Conservation (phyloP, 2,888 invertebrate species). For the Ischnus inquisitorius region DNA sequence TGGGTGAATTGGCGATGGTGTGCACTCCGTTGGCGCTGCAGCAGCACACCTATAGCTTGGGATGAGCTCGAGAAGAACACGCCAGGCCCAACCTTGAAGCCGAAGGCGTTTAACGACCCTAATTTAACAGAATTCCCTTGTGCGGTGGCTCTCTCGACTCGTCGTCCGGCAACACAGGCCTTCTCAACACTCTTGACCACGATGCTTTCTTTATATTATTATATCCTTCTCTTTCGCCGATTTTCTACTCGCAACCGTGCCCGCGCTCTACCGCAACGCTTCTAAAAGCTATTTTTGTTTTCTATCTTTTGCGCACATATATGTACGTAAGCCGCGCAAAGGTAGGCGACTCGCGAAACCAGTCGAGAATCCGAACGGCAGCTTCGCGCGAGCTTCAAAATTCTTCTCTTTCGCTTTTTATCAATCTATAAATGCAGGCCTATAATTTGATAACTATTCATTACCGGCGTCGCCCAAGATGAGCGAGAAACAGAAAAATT, state of each 20-base stretch:
- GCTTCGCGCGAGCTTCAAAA: neutral
- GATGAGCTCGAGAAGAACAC: slow-evolving; percentile 56
- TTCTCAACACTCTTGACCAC: slow-evolving; percentile 50
- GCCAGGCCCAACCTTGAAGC: slow-evolving; percentile 67
- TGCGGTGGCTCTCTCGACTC: slow-evolving; percentile 31
- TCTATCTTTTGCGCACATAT: slow-evolving; percentile 27
- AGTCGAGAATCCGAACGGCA: neutral
- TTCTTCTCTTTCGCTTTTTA: neutral
- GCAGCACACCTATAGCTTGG: slow-evolving; percentile 45
- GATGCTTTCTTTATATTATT: slow-evolving; percentile 26
- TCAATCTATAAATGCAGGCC: neutral
- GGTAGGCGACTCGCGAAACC: neutral
- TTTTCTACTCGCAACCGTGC: neutral
- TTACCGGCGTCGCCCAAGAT: neutral
- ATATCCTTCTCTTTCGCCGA: neutral
- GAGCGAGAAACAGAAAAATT: neutral
- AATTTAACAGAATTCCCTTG: slow-evolving; percentile 65
- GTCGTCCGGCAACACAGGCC: slow-evolving; percentile 22
- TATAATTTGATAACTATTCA: neutral
- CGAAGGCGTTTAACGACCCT: slow-evolving; percentile 70
- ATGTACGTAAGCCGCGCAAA: neutral
- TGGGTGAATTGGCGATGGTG: slow-evolving; percentile 2
- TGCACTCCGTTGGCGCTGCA: slow-evolving; percentile 43
- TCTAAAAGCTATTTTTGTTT: slow-evolving; percentile 56
- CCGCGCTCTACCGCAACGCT: neutral